Evolutionary conservation across 2,888 invertebrate genomes (phyloP).

Genomic region (Phalera bucephala): DNA sequence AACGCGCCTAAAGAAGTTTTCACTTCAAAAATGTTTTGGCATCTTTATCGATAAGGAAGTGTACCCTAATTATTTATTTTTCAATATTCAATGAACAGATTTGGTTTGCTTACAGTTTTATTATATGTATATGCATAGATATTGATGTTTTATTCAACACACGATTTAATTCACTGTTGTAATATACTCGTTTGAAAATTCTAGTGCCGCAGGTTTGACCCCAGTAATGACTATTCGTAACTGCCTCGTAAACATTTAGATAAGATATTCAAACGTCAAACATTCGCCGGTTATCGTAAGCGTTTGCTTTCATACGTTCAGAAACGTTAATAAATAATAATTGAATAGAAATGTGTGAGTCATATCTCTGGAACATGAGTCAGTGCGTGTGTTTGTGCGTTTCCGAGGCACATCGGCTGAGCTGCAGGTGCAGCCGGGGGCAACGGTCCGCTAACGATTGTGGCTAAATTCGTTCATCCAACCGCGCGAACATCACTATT

Average conservation of each 20-base stretch:
- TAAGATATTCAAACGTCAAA: constrained; percentile 3
- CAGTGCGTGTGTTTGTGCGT: constrained; percentile 6
- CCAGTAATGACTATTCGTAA: constrained; percentile 3
- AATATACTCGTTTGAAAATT: no score
- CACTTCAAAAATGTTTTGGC: no score
- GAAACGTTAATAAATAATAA: background rate
- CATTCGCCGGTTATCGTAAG: background rate
- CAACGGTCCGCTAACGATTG: constrained; percentile 55
- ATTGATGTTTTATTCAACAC: no score
- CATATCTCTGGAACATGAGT: constrained; percentile 13
- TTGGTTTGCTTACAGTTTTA: no score
- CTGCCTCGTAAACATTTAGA: constrained; percentile 10
- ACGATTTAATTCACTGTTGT: no score
- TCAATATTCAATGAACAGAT: no score
- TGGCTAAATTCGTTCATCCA: constrained; percentile 49
- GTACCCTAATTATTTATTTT: no score
- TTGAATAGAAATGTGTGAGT: constrained; percentile 21
- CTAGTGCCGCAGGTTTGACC: background rate
- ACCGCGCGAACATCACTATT: constrained; percentile 23
- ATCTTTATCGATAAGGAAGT: no score
- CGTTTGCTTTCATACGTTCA: background rate
- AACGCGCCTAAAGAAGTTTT: no score
- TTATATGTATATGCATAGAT: no score
- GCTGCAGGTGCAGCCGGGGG: constrained; percentile 40
- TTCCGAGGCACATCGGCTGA: background rate